Evolutionary conservation across 2,113 vertebrate genomes (phyloP).

Genomic region (Onychorhynchus coronatus): DNA sequence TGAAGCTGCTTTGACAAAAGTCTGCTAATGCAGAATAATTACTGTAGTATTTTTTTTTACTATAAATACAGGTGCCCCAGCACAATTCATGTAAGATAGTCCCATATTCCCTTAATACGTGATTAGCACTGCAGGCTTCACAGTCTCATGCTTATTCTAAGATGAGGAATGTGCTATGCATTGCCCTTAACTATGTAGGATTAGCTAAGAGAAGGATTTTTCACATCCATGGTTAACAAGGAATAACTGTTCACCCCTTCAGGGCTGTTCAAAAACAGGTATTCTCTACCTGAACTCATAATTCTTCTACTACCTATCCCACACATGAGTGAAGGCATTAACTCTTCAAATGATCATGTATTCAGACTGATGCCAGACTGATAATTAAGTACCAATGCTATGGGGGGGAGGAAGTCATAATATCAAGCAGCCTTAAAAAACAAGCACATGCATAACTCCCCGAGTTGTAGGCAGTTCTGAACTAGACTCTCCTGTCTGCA

Average conservation of each 20-base stretch:
- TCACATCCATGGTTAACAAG: constrained; percentile 13
- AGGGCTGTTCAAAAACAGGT: constrained; percentile 20
- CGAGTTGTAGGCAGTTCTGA: background rate
- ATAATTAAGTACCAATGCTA: background rate
- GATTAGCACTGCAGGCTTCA: background rate
- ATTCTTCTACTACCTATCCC: background rate
- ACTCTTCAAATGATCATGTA: background rate
- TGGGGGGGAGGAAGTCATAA: background rate
- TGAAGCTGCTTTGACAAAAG: background rate
- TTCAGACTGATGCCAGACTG: background rate
- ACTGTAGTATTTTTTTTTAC: background rate
- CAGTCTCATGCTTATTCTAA: background rate
- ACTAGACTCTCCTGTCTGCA: background rate
- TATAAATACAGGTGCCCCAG: background rate
- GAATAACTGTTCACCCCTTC: constrained; percentile 4
- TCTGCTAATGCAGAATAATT: background rate
- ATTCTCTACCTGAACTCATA: constrained; percentile 24
- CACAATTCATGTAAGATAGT: background rate
- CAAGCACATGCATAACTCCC: background rate
- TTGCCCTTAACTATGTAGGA: background rate
- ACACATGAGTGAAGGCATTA: background rate
- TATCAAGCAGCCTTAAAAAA: background rate
- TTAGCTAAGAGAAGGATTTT: constrained; percentile 19
- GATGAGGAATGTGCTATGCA: background rate
- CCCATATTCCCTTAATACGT: constrained; percentile 13